These are phyloP conservation scores for Dermochelys coriacea DNA, from an alignment of 2,797 vertebrate species.

Conservation along the genomic window DNA sequence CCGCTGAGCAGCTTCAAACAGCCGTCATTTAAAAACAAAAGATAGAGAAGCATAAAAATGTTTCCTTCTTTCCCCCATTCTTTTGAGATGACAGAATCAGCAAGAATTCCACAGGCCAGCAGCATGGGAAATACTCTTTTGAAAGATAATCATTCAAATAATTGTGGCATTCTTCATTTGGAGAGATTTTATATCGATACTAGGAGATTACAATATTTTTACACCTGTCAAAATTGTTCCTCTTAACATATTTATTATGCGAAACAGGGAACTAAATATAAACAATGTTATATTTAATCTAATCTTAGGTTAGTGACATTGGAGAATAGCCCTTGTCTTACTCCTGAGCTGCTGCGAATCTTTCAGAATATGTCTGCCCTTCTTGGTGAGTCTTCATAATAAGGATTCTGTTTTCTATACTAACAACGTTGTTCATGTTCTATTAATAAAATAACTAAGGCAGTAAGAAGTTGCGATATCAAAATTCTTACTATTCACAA, in stretches of 20 bases:
- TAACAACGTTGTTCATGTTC: neutral
- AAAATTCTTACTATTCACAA: neutral
- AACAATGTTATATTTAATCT: slow-evolving; percentile 10
- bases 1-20: neutral
- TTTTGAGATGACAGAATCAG: neutral
- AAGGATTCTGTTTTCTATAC: neutral
- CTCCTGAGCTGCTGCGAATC: slow-evolving; percentile 93
- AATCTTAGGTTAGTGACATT: slow-evolving; percentile 93
- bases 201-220: neutral
- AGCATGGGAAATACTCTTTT: neutral
- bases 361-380: slow-evolving; percentile 98
- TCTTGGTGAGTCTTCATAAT: slow-evolving; percentile 88
- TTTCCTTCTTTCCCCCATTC: neutral
- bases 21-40: neutral
- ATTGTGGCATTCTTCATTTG: neutral
- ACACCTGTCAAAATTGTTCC: neutral
- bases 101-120: neutral
- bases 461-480: neutral
- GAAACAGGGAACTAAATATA: neutral
- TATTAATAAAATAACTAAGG: neutral
- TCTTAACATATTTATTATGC: neutral
- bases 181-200: neutral
- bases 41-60: neutral
- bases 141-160: neutral
- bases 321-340: slow-evolving; percentile 93